These are phyloP conservation scores for Schizaphis graminum DNA, from an alignment of 2,888 invertebrate genomes.

Conservation along the genomic window DNA sequence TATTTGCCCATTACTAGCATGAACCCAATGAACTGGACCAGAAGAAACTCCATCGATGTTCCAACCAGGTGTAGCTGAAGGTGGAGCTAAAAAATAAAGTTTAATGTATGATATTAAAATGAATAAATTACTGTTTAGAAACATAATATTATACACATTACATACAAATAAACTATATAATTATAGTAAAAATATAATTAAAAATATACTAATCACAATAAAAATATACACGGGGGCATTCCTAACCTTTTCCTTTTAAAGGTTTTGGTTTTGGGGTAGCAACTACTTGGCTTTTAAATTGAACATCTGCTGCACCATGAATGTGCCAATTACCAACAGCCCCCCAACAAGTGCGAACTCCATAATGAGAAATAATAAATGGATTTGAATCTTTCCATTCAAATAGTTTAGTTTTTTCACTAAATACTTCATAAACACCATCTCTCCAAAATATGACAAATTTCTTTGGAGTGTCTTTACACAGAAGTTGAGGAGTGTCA, in stretches of 20 bases:
- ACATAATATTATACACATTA: neutral
- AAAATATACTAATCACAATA: neutral
- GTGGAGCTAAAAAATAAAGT: slow-evolving; percentile 45
- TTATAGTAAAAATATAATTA: neutral
- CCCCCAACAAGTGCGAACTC: slow-evolving; percentile 78
- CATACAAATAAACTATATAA: neutral
- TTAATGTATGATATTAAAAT: neutral
- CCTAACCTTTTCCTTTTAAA: slow-evolving; percentile 61
- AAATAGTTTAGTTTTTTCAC: slow-evolving; percentile 74
- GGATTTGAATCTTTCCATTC: slow-evolving; percentile 77
- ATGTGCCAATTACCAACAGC: slow-evolving; percentile 78
- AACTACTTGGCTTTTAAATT: slow-evolving; percentile 57
- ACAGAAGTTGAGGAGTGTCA: slow-evolving; percentile 75
- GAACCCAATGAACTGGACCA: slow-evolving; percentile 76
- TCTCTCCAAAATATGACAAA: slow-evolving; percentile 76
- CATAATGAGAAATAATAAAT: slow-evolving; percentile 76
- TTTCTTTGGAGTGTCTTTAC: slow-evolving; percentile 74
- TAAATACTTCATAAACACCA: slow-evolving; percentile 74
- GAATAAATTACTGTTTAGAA: neutral
- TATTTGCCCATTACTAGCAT: slow-evolving; percentile 77
- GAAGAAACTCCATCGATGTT: slow-evolving; percentile 68
- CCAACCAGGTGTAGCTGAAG: slow-evolving; percentile 67
- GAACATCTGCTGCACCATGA: slow-evolving; percentile 66
- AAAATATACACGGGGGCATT: neutral
- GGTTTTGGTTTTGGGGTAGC: slow-evolving; percentile 48